Percentiles rank a stretch among this genome's conserved stretches.
These are phyloP conservation scores for Lymantria monacha DNA, from an alignment of 2,888 invertebrate species.

Conservation along the genomic window DNA sequence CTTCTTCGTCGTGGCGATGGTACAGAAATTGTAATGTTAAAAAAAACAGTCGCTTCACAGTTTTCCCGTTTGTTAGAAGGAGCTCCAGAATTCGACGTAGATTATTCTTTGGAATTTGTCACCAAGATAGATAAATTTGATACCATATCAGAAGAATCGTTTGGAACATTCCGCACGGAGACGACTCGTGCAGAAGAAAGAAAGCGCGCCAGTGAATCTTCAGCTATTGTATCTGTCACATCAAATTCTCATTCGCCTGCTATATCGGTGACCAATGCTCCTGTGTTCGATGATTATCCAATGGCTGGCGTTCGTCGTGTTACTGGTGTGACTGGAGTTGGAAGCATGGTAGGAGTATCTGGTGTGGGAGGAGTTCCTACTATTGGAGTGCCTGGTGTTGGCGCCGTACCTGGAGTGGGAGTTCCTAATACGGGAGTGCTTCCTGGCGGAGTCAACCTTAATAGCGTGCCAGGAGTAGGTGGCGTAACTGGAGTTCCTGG, in stretches of 20 bases:
- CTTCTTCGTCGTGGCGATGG: conserved; percentile 92
- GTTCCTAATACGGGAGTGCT: conserved; percentile 56
- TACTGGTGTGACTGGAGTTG: conserved; percentile 49
- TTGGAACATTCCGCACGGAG: conserved; percentile 89
- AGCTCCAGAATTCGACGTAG: conserved; percentile 90
- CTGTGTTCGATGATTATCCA: conserved; percentile 89
- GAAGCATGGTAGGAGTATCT: conserved; percentile 56
- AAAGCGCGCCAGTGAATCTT: conserved; percentile 73
- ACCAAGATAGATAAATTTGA: conserved; percentile 91
- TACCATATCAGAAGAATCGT: conserved; percentile 85
- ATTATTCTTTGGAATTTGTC: conserved; percentile 90
- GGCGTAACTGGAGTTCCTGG: conserved; percentile 54
- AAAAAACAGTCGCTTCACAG: conserved; percentile 89
- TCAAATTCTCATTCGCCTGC: conserved; percentile 74
- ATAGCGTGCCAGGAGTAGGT: conserved; percentile 55
- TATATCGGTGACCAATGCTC: conserved; percentile 84
- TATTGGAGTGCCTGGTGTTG: conserved; percentile 57
- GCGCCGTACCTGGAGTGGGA: conserved; percentile 54
- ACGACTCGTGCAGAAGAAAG: conserved; percentile 80
- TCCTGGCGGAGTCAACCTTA: conserved; percentile 59
- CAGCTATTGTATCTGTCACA: conserved; percentile 65
- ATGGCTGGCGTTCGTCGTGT: conserved; percentile 78
- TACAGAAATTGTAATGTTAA: conserved; percentile 91
- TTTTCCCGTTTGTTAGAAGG: conserved; percentile 90
- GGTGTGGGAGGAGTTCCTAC: conserved; percentile 43